Evolutionary conservation across 2,888 invertebrate genomes (phyloP), one percentile per base, ranked within the genome.

Genomic region (Tenthredo distinguenda): DNA sequence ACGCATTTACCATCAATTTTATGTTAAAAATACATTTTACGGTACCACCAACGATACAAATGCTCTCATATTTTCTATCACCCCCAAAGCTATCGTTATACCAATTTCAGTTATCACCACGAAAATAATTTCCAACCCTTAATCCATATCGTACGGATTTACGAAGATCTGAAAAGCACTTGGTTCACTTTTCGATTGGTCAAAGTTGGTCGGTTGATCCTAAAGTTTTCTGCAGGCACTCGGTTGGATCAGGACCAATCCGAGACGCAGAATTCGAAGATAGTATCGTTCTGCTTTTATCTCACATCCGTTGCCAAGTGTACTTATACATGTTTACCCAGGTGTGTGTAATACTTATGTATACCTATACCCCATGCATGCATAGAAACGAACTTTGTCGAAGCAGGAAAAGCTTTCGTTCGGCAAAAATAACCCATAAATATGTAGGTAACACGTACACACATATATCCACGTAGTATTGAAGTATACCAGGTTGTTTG

Each of bases 381-480:
- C 21, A 43, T 21, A 43, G 18, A 31, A 68, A 68, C 6, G 31
- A 68, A 68, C 34, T 68, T 34, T 68, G 34, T 68, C 34, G 68
- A 68, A 68, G 34, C 34, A 68, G 31, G 68, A 43, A 43, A 74
- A 74, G 43, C 77, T 77, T 77, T 55, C 50, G 21, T 77, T 77
- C 12, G 50, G 21, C 34, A 50, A 55, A 77, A 43, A 40, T 74
- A 74, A 43, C 10, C n/a, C 40, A 43, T 74, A 43, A 71, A 71
- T 15, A 31, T 34, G 34, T 31, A 62, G 21, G 21, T 62, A 10
- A 15, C 15, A 47, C 26, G 26, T 10, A 71, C 9, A 15, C 34
- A 37, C 18, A n/a, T 68, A 37, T 34, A 2, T n/a, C 2, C n/a
- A n/a, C 6, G 10, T 12, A 40, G 10, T 26, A 21, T 62, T 1